phyloP scores from a whole-genome alignment of 2,797 vertebrate genomes.

The Botia kubotai region DNA sequence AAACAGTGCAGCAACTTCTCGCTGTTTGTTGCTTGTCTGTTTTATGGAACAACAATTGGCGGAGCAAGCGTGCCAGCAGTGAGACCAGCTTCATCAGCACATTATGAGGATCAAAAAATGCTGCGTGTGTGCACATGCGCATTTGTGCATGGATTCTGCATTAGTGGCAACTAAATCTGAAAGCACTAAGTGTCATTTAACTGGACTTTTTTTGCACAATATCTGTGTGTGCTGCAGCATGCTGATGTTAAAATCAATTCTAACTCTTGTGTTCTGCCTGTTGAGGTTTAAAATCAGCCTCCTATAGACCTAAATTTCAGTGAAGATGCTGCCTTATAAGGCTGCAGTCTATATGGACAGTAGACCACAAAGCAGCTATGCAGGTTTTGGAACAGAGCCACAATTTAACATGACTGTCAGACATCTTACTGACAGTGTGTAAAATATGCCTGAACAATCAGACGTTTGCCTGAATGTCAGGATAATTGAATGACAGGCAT shows the following conservation, averaged over 20 bases:
- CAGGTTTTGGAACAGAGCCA: neutral
- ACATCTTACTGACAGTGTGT: constrained; percentile 17
- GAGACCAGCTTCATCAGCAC: neutral
- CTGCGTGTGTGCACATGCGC: neutral
- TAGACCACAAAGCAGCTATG: neutral
- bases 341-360: neutral
- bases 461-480: constrained; percentile 39
- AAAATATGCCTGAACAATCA: constrained; percentile 44
- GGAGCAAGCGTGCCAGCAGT: neutral
- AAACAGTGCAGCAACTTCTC: too few relatives aligned
- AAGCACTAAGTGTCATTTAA: too few relatives aligned
- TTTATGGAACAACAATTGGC: neutral
- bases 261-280: too few relatives aligned
- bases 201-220: too few relatives aligned
- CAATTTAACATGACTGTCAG: constrained; percentile 3
- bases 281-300: neutral
- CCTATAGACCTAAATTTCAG: neutral
- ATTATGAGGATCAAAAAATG: neutral
- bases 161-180: neutral
- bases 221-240: too few relatives aligned
- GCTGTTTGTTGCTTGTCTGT: too few relatives aligned
- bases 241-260: too few relatives aligned
- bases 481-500: constrained; percentile 44
- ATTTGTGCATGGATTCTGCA: neutral
- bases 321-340: neutral